A percentile compares a stretch with the other conserved stretches of the same genome.
Evolutionary conservation across 2,888 invertebrate genomes (phyloP).

Genomic region (Ectemnius cavifrons): DNA sequence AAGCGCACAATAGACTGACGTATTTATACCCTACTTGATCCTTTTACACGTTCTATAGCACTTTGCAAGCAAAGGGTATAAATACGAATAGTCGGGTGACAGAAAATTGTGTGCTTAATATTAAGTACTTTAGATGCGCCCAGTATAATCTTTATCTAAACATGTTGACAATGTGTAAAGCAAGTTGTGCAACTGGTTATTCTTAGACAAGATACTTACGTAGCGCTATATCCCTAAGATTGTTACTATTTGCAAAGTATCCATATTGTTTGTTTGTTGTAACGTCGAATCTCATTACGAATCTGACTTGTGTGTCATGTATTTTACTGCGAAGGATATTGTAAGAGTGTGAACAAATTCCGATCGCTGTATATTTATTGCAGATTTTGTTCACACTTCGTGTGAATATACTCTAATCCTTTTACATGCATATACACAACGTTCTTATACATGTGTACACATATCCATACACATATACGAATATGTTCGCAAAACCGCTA

Average conservation of each 20-base stretch:
- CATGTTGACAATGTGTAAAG: constrained; percentile 60
- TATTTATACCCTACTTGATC: constrained; percentile 57
- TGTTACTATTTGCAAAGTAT: constrained; percentile 73
- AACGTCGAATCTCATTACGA: constrained; percentile 68
- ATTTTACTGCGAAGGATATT: constrained; percentile 46
- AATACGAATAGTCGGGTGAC: constrained; percentile 45
- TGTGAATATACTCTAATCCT: constrained; percentile 51
- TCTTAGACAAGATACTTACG: constrained; percentile 60
- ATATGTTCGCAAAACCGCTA: constrained; percentile 64
- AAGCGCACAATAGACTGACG: constrained; percentile 61
- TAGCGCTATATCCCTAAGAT: constrained; percentile 67
- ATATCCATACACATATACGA: constrained; percentile 61
- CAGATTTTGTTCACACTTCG: constrained; percentile 51
- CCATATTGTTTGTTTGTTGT: constrained; percentile 75
- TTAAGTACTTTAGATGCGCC: constrained; percentile 55
- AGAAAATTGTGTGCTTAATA: constrained; percentile 58
- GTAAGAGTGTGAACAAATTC: constrained; percentile 56
- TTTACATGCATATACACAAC: constrained; percentile 54
- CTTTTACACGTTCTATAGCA: constrained; percentile 58
- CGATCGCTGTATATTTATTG: constrained; percentile 46
- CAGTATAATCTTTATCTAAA: constrained; percentile 58
- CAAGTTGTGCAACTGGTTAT: constrained; percentile 65
- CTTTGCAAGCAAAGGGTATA: constrained; percentile 50
- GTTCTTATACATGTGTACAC: constrained; percentile 65
- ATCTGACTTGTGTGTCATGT: constrained; percentile 59